Percentiles rank a stretch among this genome's conserved stretches.
These are phyloP conservation scores for Chiloscyllium punctatum DNA, from an alignment of 2,797 vertebrate genomes.

Conservation along the genomic window DNA sequence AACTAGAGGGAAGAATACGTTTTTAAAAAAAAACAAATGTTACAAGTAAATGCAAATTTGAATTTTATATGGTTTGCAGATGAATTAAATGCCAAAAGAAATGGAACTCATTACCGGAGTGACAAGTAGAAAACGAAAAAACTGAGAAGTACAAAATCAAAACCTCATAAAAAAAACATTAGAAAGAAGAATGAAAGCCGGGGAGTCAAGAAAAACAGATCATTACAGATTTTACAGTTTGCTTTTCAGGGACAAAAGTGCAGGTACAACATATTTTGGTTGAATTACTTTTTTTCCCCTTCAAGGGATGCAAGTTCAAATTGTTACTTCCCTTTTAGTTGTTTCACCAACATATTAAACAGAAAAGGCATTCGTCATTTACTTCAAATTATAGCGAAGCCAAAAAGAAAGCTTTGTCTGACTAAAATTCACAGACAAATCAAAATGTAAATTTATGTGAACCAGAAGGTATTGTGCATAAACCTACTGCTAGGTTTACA, in stretches of 20 bases:
- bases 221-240: background rate
- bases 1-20: background rate
- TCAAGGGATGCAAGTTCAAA: background rate
- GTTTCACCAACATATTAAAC: background rate
- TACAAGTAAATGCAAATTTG: background rate
- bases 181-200: background rate
- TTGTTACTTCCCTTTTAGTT: background rate
- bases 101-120: slow-evolving; percentile 19
- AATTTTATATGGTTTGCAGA: background rate
- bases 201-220: background rate
- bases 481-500: slow-evolving; percentile 27
- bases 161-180: background rate
- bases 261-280: background rate
- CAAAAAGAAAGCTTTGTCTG: slow-evolving; percentile 15
- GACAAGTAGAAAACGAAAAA: background rate
- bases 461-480: slow-evolving; percentile 24
- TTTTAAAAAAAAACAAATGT: background rate
- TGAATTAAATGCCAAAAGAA: background rate
- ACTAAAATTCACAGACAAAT: slow-evolving; percentile 18
- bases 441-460: slow-evolving; percentile 30
- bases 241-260: background rate
- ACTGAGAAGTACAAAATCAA: background rate
- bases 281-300: background rate
- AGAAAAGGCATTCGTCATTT: background rate
- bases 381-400: background rate